Evolutionary conservation across 2,888 invertebrate species (phyloP).

Genomic region (Orchesella flavescens): DNA sequence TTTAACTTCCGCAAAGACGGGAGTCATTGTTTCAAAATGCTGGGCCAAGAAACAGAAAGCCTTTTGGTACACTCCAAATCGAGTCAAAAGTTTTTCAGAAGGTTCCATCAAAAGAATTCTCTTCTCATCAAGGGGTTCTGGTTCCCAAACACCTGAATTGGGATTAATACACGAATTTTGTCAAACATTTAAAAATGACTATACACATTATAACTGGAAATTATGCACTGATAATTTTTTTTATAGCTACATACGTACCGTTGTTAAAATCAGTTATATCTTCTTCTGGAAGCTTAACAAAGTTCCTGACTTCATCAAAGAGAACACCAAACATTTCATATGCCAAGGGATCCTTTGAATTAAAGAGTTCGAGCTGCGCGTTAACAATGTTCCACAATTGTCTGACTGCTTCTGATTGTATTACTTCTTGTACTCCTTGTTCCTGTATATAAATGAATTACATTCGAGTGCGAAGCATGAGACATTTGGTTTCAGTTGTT

Average conservation of each 20-base stretch:
- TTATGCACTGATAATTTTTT: neutral
- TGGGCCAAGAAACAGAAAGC: constrained; percentile 48
- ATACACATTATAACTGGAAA: neutral
- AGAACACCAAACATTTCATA: constrained; percentile 47
- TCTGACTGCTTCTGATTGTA: constrained; percentile 47
- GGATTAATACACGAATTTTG: neutral
- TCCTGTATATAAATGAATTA: constrained; percentile 20
- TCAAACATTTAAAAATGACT: neutral
- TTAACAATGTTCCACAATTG: constrained; percentile 42
- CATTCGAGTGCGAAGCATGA: neutral
- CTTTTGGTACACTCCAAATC: constrained; percentile 54
- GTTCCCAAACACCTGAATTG: constrained; percentile 43
- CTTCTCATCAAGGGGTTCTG: constrained; percentile 29
- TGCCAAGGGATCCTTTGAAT: constrained; percentile 38
- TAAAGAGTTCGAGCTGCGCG: constrained; percentile 36
- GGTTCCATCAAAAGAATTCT: constrained; percentile 49
- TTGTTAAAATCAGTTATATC: constrained; percentile 53
- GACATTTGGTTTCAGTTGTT: neutral
- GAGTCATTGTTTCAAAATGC: constrained; percentile 56
- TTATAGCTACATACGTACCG: neutral
- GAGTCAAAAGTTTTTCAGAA: constrained; percentile 43
- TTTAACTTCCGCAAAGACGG: constrained; percentile 54
- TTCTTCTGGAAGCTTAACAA: constrained; percentile 53
- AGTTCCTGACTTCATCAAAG: constrained; percentile 50
- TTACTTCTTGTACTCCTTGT: constrained; percentile 45